Conservation (phyloP, 2,113 vertebrate genomes). For the Mirounga angustirostris region DNA sequence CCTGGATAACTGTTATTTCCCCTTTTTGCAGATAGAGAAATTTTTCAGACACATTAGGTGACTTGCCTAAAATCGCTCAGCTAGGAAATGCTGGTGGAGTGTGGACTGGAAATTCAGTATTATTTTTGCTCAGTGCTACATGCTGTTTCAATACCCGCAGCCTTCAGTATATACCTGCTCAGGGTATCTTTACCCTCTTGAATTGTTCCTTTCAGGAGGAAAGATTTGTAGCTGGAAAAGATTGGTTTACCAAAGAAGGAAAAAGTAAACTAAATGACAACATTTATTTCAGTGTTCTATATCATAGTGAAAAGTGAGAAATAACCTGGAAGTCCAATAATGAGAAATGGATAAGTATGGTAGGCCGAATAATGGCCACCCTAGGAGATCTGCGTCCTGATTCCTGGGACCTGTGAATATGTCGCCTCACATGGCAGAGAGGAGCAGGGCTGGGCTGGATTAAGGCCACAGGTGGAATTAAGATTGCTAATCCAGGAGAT, state of each 20-base stretch:
- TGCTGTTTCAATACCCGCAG: not conserved
- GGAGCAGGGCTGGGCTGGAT: not conserved
- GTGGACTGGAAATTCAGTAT: not conserved
- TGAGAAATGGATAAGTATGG: not conserved
- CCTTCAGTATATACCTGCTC: not conserved
- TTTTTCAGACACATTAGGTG: not conserved
- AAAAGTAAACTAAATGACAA: not conserved
- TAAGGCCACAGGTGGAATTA: not conserved
- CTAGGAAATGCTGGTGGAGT: not conserved
- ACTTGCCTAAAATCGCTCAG: not conserved
- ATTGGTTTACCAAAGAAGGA: not conserved
- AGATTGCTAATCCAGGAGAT: not conserved
- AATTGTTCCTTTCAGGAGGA: slow-evolving; percentile 1
- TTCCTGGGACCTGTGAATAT: not conserved
- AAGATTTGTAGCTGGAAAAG: not conserved
- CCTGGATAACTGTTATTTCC: not conserved
- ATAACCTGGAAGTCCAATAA: not conserved
- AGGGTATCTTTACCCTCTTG: not conserved
- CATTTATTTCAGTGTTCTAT: not conserved
- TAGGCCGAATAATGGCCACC: not conserved
- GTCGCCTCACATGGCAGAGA: not conserved
- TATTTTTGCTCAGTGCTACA: not conserved
- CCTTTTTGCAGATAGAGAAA: not conserved
- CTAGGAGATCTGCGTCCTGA: not conserved
- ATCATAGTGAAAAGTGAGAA: not conserved